Evolutionary conservation across 2,888 invertebrate species (phyloP).

Genomic region (Carpatolechia fugitivella): DNA sequence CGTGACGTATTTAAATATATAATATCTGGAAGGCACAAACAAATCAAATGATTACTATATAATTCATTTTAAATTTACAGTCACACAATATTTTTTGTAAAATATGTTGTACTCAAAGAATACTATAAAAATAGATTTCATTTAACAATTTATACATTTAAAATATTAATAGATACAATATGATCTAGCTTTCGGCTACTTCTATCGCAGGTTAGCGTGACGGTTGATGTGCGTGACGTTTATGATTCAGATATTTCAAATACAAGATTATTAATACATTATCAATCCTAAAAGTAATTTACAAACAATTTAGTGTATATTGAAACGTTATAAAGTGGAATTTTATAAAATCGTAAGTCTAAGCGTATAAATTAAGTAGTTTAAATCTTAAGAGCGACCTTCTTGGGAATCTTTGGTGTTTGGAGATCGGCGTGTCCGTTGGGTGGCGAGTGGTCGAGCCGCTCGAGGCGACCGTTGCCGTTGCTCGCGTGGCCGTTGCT

Average conservation of each 20-base stretch:
- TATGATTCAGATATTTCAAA: slow-evolving; percentile 1
- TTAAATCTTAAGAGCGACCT: slow-evolving; percentile 70
- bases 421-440: slow-evolving; percentile 54
- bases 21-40: slow-evolving; percentile 70
- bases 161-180: slow-evolving; percentile 24
- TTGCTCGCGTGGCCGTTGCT: slow-evolving; percentile 26
- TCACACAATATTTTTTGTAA: slow-evolving; percentile 32
- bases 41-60: slow-evolving; percentile 43
- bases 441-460: slow-evolving; percentile 27
- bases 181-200: slow-evolving; percentile 7
- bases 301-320: slow-evolving; percentile 49
- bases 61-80: slow-evolving; percentile 33
- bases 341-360: slow-evolving; percentile 56
- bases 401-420: slow-evolving; percentile 72
- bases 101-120: slow-evolving; percentile 53
- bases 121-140: slow-evolving; percentile 75
- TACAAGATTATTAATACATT: not conserved
- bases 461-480: slow-evolving; percentile 22
- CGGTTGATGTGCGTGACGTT: not conserved
- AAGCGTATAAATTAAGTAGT: slow-evolving; percentile 39
- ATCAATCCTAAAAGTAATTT: slow-evolving; percentile 35
- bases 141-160: slow-evolving; percentile 66
- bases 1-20: slow-evolving; percentile 43
- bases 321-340: slow-evolving; percentile 62
- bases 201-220: not conserved